phyloP scores from a whole-genome alignment of 2,888 invertebrate species.

The Drosophila anomalata region DNA sequence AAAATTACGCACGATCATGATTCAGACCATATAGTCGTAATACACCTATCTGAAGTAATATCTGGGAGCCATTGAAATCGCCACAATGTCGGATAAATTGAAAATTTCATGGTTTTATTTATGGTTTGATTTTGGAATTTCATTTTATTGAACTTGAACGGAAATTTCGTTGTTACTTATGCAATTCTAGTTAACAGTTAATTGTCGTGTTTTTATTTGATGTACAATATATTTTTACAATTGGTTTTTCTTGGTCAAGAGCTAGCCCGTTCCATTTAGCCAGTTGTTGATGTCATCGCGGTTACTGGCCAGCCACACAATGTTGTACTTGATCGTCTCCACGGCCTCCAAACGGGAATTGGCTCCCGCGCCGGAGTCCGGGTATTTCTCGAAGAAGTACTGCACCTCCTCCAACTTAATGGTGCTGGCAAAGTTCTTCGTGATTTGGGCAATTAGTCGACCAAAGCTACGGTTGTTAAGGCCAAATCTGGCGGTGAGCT shows the following conservation, averaged over 20 bases:
- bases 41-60: slow-evolving; percentile 9
- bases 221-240: slow-evolving; percentile 46
- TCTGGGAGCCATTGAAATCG: slow-evolving; percentile 56
- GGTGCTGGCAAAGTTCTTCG: slow-evolving; percentile 87
- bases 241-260: slow-evolving; percentile 42
- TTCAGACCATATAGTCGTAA: slow-evolving; percentile 21
- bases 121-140: slow-evolving; percentile 44
- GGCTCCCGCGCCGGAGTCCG: slow-evolving; percentile 93
- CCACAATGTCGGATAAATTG: slow-evolving; percentile 37
- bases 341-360: slow-evolving; percentile 89
- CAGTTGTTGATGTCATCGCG: slow-evolving; percentile 86
- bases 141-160: slow-evolving; percentile 56
- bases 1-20: slow-evolving; percentile 25
- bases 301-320: slow-evolving; percentile 89
- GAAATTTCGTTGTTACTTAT: slow-evolving; percentile 25
- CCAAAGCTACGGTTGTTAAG: slow-evolving; percentile 92
- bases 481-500: slow-evolving; percentile 89
- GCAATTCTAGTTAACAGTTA: slow-evolving; percentile 30
- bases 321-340: slow-evolving; percentile 91
- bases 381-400: slow-evolving; percentile 89
- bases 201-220: slow-evolving; percentile 29
- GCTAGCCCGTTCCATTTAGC: slow-evolving; percentile 83
- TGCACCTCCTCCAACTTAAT: slow-evolving; percentile 89
- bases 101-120: slow-evolving; percentile 54
- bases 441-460: slow-evolving; percentile 88